A percentile compares a stretch with the other conserved stretches of the same genome.
phyloP scores from a whole-genome alignment of 2,888 invertebrate species.

The Hymenopus coronatus region DNA sequence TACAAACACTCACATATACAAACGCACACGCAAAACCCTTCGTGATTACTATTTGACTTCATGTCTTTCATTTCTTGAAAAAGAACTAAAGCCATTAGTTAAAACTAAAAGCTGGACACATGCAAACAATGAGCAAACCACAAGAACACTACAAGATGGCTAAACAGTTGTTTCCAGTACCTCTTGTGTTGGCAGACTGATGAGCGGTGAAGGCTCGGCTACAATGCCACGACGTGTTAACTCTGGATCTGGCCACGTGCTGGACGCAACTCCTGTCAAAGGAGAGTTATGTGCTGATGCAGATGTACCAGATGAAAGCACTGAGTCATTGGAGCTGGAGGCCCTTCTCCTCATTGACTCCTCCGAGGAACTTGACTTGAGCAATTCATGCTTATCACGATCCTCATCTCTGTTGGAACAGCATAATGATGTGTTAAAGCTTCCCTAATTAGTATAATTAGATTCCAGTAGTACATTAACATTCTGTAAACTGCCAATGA shows the following conservation, averaged over 20 bases:
- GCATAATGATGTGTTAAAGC: too few relatives aligned
- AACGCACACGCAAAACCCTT: not conserved
- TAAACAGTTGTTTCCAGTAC: conserved; percentile 70
- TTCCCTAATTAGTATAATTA: too few relatives aligned
- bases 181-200: conserved; percentile 45
- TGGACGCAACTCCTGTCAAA: conserved; percentile 37
- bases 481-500: too few relatives aligned
- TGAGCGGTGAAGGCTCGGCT: conserved; percentile 27
- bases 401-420: conserved; percentile 57
- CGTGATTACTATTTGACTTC: not conserved
- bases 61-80: not conserved
- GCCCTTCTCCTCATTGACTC: conserved; percentile 60
- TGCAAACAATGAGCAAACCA: conserved; percentile 13
- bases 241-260: conserved; percentile 31
- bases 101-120: not conserved
- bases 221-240: conserved; percentile 26
- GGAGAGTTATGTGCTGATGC: conserved; percentile 40
- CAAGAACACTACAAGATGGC: conserved; percentile 35
- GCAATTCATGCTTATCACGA: conserved; percentile 57
- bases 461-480: too few relatives aligned
- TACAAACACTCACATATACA: not conserved
- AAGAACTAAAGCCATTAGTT: not conserved
- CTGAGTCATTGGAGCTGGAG: conserved; percentile 60
- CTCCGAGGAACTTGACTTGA: conserved; percentile 55
- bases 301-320: conserved; percentile 52